Percentiles rank a stretch among this genome's conserved stretches.
phyloP scores from a whole-genome alignment of 2,113 vertebrate genomes.

The Neomonachus schauinslandi region DNA sequence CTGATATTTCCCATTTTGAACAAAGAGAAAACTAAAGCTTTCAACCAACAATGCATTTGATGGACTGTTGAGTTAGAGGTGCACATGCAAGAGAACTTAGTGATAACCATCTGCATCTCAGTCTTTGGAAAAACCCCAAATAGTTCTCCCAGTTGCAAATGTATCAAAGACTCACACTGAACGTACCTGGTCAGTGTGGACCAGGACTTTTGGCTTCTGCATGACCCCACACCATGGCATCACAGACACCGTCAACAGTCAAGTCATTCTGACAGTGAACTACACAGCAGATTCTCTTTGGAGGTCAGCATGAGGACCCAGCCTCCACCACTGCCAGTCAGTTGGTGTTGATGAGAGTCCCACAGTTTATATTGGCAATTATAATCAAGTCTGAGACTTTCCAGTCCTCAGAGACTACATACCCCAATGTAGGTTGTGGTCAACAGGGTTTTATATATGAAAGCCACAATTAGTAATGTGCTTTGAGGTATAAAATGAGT shows the following conservation, averaged over 20 bases:
- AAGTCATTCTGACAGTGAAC: not conserved
- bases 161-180: not conserved
- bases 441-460: not conserved
- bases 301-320: not conserved
- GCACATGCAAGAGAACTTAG: not conserved
- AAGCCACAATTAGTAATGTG: not conserved
- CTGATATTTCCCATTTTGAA: not conserved
- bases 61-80: not conserved
- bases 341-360: not conserved
- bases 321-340: not conserved
- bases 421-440: not conserved
- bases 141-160: not conserved
- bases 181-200: not conserved
- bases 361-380: not conserved
- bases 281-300: not conserved
- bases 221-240: not conserved
- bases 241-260: not conserved
- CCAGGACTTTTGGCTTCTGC: not conserved
- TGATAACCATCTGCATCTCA: not conserved
- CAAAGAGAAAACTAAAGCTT: not conserved
- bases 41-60: not conserved
- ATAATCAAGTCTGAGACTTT: not conserved
- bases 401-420: not conserved
- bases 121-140: not conserved
- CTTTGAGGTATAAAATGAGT: not conserved